Conservation (phyloP, 2,113 vertebrate species). For the Ptilorrhoa leucosticta region DNA sequence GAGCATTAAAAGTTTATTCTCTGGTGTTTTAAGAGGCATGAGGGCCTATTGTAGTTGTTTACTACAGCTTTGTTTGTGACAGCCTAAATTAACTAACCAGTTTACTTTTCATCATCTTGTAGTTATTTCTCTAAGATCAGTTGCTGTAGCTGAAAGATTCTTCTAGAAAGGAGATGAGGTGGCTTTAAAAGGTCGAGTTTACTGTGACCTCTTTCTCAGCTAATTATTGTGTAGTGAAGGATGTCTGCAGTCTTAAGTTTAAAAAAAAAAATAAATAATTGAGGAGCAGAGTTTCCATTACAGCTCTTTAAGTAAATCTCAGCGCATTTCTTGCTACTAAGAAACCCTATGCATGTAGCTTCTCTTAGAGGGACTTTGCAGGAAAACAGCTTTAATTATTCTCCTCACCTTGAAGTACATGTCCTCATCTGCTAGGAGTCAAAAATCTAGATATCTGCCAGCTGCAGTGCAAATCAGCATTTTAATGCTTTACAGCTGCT, state of each 20-base stretch:
- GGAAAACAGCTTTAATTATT: constrained; percentile 22
- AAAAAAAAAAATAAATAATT: constrained; percentile 9
- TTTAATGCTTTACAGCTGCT: constrained; percentile 61
- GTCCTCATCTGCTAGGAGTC: constrained; percentile 15
- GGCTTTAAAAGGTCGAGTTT: neutral
- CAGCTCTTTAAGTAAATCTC: constrained; percentile 21
- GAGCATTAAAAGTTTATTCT: constrained; percentile 1
- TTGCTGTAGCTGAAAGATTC: neutral
- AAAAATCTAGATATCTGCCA: constrained; percentile 33
- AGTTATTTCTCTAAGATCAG: neutral
- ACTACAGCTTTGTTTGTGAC: neutral
- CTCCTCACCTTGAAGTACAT: constrained; percentile 38
- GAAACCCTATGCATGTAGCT: neutral
- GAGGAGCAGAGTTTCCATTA: constrained; percentile 23
- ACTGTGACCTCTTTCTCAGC: neutral
- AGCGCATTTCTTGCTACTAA: neutral
- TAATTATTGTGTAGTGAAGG: constrained; percentile 42
- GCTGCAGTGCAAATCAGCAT: constrained; percentile 46
- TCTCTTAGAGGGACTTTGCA: neutral
- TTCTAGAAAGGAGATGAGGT: neutral
- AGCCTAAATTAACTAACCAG: neutral
- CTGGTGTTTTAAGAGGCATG: neutral
- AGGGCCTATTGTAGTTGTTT: neutral
- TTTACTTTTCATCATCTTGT: constrained; percentile 11
- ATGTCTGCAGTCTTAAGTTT: neutral